Base-by-base conservation (phyloP, 2,113 vertebrate genomes). In the Apodemus sylvaticus region DNA sequence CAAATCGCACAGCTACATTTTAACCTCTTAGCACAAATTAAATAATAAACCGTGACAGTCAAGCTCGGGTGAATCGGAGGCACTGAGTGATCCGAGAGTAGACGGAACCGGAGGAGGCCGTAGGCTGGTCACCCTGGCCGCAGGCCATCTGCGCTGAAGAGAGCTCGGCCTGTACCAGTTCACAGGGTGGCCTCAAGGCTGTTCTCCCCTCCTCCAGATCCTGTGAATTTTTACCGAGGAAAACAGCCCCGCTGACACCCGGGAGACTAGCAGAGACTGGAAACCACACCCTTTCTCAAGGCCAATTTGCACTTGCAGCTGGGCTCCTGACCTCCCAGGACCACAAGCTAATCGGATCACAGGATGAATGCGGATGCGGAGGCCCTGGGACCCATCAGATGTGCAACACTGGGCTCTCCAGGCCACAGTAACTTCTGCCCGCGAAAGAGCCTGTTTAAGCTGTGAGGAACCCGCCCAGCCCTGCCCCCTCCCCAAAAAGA, bases 271-370 rank as follows among this genome's bases (percentile, higher is more conserved):
- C 58, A 66, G 92, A 68, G 93, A 24, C 34, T 77, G 95, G 87
- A 95, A 96, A 71, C 16, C 0, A 48, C 92, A 60, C 93, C 90
- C 97, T 97, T 97, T 98, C 97, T 95, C 95, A 71, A 96, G 97
- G 94, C 71, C 86, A 88, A 94, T 94, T 73, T 93, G 97, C 94
- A 81, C 97, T 98, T 97, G 92, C 97, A 97, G 93, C 97, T 97
- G 98, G 97, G 88, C 96, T 92, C 97, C 20, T 97, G 97, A 97
- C 96, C 13, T 88, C 88, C 62, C 95, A 90, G 86, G 93, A 95
- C 85, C 87, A 94, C 97, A 95, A 91, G 89, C 97, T 98, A 98
- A 98, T 97, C 96, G 60, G 93, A 93, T 98, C 96, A 4, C 26
- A 4, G 93, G 77, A 74, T 45, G 78, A 98, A 97, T 92, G 82